A percentile compares a stretch with the other conserved stretches of the same genome.
Conservation (phyloP, 2,888 invertebrate species). For the Oscheius myriophilus region DNA sequence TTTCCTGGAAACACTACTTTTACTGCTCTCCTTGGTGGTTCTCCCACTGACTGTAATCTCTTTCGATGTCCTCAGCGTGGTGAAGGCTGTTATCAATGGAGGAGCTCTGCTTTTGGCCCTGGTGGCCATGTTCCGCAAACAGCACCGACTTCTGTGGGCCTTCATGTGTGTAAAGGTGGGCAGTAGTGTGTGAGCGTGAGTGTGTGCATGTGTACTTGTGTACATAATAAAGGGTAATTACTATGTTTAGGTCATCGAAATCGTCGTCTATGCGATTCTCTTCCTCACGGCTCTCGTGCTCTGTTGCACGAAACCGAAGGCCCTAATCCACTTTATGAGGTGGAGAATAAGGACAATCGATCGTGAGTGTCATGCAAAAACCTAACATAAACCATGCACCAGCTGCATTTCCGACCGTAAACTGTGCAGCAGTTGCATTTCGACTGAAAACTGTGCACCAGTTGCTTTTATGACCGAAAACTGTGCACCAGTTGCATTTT, state of each 20-base stretch:
- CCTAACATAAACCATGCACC: not conserved
- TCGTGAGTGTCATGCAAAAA: conserved; percentile 29
- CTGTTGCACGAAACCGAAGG: conserved; percentile 36
- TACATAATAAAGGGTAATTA: too few relatives aligned
- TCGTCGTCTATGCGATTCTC: conserved; percentile 42
- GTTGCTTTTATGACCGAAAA: too few relatives aligned
- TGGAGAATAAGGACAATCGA: conserved; percentile 51
- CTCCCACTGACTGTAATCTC: conserved; percentile 48
- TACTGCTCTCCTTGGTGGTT: conserved; percentile 44
- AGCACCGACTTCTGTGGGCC: conserved; percentile 45
- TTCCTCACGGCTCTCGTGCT: conserved; percentile 45
- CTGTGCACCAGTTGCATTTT: too few relatives aligned
- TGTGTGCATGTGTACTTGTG: not conserved
- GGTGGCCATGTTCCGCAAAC: conserved; percentile 34
- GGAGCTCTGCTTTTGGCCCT: conserved; percentile 43
- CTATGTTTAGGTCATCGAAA: conserved; percentile 47
- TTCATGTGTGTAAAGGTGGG: conserved; percentile 47
- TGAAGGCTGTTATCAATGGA: conserved; percentile 42
- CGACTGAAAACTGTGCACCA: too few relatives aligned
- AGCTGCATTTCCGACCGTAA: not conserved
- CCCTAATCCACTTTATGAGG: conserved; percentile 45
- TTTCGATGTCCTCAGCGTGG: conserved; percentile 45
- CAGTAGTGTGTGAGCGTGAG: too few relatives aligned
- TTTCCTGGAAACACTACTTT: conserved; percentile 37
- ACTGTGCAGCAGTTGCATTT: too few relatives aligned